phyloP scores from a whole-genome alignment of 53 echinoderm and acorn worm species.

The Henricia sp. region DNA sequence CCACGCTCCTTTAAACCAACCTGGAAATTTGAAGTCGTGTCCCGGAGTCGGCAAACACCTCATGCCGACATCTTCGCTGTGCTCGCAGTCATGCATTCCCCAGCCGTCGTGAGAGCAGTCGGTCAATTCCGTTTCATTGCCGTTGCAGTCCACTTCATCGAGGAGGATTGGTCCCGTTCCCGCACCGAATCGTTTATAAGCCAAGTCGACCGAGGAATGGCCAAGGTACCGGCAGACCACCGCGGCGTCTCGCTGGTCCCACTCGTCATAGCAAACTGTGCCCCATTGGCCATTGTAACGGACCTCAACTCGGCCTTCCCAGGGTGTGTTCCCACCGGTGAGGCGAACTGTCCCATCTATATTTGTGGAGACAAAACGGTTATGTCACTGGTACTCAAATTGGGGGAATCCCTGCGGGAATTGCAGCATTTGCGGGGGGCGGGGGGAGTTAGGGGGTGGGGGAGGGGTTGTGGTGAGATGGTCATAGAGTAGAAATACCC shows the following conservation, averaged over 20 bases:
- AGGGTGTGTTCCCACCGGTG: neutral
- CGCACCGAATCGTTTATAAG: constrained; percentile 1
- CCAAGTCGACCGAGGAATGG: neutral
- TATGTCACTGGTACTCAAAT: too few relatives aligned
- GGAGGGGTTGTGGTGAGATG: too few relatives aligned
- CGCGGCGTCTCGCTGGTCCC: constrained; percentile 1
- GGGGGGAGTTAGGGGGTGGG: too few relatives aligned
- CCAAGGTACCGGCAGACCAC: constrained; percentile 14
- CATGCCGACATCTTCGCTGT: constrained; percentile 48
- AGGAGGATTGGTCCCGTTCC: constrained; percentile 46
- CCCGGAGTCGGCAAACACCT: neutral
- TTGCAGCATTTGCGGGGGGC: too few relatives aligned
- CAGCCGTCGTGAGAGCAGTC: constrained; percentile 34
- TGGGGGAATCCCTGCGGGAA: too few relatives aligned
- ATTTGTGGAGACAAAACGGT: too few relatives aligned
- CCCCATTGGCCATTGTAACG: constrained; percentile 5
- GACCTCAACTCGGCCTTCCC: constrained; percentile 1
- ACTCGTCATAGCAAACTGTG: neutral
- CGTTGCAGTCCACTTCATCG: constrained; percentile 55
- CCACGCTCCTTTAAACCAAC: neutral
- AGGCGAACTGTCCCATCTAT: neutral
- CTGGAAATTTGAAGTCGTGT: neutral
- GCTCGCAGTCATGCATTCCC: constrained; percentile 47
- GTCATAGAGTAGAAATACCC: too few relatives aligned
- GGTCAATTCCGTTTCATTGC: constrained; percentile 42